Evolutionary conservation across 2,797 vertebrate species (phyloP).

Genomic region (Scyliorhinus canicula): DNA sequence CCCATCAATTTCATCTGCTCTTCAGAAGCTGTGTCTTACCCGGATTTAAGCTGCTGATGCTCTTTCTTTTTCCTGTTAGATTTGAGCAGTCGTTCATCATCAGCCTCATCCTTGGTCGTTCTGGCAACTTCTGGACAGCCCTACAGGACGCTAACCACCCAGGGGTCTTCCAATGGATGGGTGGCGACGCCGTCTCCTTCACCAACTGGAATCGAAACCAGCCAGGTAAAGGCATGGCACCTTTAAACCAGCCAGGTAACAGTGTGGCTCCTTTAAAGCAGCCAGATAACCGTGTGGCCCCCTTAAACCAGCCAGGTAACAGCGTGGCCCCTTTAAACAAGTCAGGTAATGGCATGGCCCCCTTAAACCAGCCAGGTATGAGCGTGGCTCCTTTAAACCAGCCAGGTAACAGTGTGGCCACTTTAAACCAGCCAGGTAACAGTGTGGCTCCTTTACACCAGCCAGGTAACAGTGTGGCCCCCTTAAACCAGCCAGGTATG

Average conservation of each 20-base stretch:
- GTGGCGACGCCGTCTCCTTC: constrained; percentile 74
- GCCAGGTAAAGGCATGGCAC: constrained; percentile 62
- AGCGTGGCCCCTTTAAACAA: too few species aligned
- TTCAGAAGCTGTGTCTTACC: background rate
- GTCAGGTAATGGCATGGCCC: too few species aligned
- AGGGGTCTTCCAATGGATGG: constrained; percentile 78
- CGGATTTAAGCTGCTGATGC: background rate
- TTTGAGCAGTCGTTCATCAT: constrained; percentile 91
- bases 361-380: too few species aligned
- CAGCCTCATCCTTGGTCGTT: constrained; percentile 80
- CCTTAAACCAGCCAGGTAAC: constrained; percentile 74
- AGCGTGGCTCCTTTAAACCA: constrained; percentile 56
- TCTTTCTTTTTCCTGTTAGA: constrained; percentile 51
- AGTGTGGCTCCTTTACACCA: too few species aligned
- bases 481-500: constrained; percentile 74
- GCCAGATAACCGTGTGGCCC: too few species aligned
- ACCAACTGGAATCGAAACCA: constrained; percentile 94
- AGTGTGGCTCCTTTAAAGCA: too few species aligned
- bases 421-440: too few species aligned
- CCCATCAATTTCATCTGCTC: background rate
- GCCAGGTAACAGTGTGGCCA: constrained; percentile 62
- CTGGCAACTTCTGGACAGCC: constrained; percentile 77
- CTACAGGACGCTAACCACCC: constrained; percentile 71
- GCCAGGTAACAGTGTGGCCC: too few species aligned
- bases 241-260: too few species aligned